Evolutionary conservation across 2,797 vertebrate species (phyloP).

Genomic region (Cottoperca gobio): DNA sequence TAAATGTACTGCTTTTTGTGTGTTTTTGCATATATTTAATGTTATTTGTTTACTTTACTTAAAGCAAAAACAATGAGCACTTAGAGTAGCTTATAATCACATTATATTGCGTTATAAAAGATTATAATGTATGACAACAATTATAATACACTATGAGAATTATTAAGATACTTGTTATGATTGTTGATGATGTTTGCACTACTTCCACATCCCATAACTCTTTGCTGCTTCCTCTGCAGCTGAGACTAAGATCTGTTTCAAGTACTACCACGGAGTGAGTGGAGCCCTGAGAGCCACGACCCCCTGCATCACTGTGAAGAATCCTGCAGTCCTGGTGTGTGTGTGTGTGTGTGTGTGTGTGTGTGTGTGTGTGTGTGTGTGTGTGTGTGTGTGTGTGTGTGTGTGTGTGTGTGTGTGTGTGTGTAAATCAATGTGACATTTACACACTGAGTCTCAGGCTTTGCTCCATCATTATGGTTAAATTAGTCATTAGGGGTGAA

Average conservation of each 20-base stretch:
- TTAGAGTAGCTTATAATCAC: too few relatives aligned
- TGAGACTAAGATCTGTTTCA: conserved; percentile 98
- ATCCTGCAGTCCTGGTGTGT: conserved; percentile 93
- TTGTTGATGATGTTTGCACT: conserved; percentile 1
- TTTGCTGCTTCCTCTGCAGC: conserved; percentile 80
- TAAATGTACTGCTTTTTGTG: too few relatives aligned
- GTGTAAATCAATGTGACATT: not conserved
- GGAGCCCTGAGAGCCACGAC: conserved; percentile 96
- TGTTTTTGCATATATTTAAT: too few relatives aligned
- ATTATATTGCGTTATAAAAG: too few relatives aligned
- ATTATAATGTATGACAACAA: too few relatives aligned
- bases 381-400: not conserved
- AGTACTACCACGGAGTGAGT: conserved; percentile 97
- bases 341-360: conserved; percentile 20
- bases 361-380: conserved; percentile 1
- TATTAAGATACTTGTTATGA: too few relatives aligned
- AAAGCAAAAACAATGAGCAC: too few relatives aligned
- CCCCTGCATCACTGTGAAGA: conserved; percentile 98
- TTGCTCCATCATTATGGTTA: not conserved
- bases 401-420: not conserved
- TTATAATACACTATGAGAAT: too few relatives aligned
- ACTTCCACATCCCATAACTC: conserved; percentile 59
- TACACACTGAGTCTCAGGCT: not conserved
- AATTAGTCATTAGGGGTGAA: not conserved
- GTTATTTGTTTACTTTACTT: too few relatives aligned